Percentiles rank a stretch among this genome's conserved stretches.
Evolutionary conservation across 2,113 vertebrate genomes (phyloP).

Genomic region (Lontra canadensis): DNA sequence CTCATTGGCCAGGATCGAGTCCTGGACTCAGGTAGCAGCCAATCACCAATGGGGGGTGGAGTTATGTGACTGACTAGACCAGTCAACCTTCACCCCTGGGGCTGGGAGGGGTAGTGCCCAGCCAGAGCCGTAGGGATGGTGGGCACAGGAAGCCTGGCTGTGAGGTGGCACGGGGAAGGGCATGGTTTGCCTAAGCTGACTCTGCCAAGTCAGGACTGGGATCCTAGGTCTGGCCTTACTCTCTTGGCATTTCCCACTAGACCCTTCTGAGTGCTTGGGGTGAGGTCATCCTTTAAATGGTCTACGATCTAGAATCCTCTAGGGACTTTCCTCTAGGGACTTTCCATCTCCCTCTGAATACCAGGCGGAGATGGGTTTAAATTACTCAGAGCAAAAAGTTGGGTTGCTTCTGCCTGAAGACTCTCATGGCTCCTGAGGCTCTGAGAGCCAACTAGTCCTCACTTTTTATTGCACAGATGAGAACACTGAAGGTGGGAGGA

Average conservation of each 20-base stretch:
- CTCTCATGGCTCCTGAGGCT: accelerated
- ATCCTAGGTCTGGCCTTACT: neutral
- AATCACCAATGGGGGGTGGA: neutral
- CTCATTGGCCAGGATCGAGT: neutral
- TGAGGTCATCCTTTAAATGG: neutral
- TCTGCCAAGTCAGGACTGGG: neutral
- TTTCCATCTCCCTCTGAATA: neutral
- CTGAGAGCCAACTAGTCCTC: neutral
- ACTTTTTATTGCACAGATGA: neutral
- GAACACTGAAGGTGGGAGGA: accelerated
- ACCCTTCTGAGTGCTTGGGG: neutral
- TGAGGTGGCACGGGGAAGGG: neutral
- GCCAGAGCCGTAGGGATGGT: neutral
- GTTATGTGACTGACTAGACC: neutral
- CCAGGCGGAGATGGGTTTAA: neutral
- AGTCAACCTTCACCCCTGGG: neutral
- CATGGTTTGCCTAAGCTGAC: neutral
- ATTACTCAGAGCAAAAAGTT: neutral
- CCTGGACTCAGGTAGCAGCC: neutral
- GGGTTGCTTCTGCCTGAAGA: neutral
- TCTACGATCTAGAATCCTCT: neutral
- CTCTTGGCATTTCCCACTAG: neutral
- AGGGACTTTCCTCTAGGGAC: neutral
- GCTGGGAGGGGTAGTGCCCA: neutral
- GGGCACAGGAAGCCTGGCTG: neutral